A percentile compares a stretch with the other conserved stretches of the same genome.
Conservation (phyloP, 2,113 vertebrate genomes). For the Cepphus grylle region DNA sequence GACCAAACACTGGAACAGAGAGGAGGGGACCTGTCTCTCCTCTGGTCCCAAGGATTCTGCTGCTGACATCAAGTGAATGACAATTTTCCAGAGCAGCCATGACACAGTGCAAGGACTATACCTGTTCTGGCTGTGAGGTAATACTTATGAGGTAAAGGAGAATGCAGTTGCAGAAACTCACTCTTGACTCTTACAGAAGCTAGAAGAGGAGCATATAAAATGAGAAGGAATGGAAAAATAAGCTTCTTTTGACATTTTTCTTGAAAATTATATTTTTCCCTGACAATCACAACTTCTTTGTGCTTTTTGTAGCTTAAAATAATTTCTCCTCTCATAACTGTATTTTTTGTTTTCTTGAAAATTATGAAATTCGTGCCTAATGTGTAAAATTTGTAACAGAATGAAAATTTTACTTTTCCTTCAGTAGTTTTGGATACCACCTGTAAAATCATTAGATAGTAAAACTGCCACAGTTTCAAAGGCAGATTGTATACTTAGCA, state of each 20-base stretch:
- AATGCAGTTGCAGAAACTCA: neutral
- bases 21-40: no score
- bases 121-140: neutral
- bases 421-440: neutral
- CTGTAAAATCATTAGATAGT: neutral
- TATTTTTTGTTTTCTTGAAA: neutral
- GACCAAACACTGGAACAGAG: neutral
- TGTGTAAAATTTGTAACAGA: neutral
- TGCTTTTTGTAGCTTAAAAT: neutral
- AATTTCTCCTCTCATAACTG: neutral
- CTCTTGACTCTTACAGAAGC: neutral
- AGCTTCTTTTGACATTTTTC: neutral
- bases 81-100: neutral
- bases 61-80: neutral
- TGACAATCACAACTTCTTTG: neutral
- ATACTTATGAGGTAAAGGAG: neutral
- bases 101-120: neutral
- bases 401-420: neutral
- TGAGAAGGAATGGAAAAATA: neutral
- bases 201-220: neutral
- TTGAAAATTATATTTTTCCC: neutral
- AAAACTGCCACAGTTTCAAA: neutral
- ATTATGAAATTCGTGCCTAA: neutral
- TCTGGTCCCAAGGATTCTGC: neutral
- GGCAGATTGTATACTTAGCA: fast-evolving